These are phyloP conservation scores for Tipula helvola DNA, from an alignment of 2,888 invertebrate genomes.

Conservation along the genomic window DNA sequence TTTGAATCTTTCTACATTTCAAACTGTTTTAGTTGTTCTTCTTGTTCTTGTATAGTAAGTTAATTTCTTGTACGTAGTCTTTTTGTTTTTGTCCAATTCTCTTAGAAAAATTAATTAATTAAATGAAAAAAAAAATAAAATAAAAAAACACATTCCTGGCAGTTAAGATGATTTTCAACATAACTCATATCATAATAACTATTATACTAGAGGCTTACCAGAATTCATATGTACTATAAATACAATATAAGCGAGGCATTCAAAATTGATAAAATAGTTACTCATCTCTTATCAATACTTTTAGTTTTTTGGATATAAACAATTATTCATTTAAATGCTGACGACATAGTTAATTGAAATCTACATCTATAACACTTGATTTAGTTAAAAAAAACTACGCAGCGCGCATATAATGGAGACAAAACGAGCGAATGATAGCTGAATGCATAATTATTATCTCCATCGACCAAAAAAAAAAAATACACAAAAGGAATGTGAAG, in stretches of 20 bases:
- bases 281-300: not conserved
- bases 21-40: not conserved
- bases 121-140: not conserved
- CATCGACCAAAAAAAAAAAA: not conserved
- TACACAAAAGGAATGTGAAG: not conserved
- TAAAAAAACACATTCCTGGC: not conserved
- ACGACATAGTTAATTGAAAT: not conserved
- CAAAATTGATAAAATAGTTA: too few species aligned
- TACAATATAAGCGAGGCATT: too few species aligned
- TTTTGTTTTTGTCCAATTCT: not conserved
- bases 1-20: conserved; percentile 4
- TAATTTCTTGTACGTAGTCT: not conserved
- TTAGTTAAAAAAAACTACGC: not conserved
- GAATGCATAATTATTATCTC: not conserved
- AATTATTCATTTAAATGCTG: not conserved
- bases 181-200: too few species aligned
- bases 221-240: too few species aligned
- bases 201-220: too few species aligned
- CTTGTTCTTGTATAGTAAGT: not conserved
- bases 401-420: not conserved
- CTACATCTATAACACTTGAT: not conserved
- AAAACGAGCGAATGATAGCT: not conserved
- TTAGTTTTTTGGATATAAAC: not conserved
- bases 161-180: not conserved
- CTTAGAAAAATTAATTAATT: not conserved